Conservation (phyloP, 2,113 vertebrate species). For the Motacilla alba region DNA sequence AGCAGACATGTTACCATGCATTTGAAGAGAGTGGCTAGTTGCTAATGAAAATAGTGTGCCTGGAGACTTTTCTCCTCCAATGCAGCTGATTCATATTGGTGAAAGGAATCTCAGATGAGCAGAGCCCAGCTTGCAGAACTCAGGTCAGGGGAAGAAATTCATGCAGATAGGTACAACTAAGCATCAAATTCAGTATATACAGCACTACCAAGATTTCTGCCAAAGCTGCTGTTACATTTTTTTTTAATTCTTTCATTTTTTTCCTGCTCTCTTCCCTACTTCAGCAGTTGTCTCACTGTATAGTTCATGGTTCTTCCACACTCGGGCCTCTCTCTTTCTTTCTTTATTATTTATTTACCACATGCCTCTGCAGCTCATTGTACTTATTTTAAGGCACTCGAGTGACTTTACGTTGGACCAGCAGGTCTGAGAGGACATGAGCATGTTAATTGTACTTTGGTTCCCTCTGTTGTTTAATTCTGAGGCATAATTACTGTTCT, state of each 20-base stretch:
- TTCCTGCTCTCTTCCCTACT: not conserved
- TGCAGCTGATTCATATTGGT: not conserved
- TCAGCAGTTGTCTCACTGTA: not conserved
- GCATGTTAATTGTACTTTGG: not conserved
- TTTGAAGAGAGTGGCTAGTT: not conserved
- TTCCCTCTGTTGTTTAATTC: not conserved
- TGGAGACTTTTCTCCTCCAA: not conserved
- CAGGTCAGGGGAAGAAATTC: fast-evolving
- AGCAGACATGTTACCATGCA: not conserved
- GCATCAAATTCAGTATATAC: not conserved
- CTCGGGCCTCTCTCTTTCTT: not conserved
- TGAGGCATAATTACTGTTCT: not conserved
- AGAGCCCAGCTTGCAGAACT: not conserved
- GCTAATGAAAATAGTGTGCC: not conserved
- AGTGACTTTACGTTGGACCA: not conserved
- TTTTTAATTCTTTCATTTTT: fast-evolving
- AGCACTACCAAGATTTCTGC: not conserved
- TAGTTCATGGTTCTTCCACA: not conserved
- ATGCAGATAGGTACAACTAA: not conserved
- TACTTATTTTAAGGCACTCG: not conserved
- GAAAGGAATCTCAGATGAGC: not conserved
- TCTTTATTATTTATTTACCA: not conserved
- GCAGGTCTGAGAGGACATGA: not conserved
- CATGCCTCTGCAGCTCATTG: not conserved
- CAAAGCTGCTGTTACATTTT: not conserved